Conservation (phyloP, 92 coral and sea anemone species). For the Scolanthus callimorphus region DNA sequence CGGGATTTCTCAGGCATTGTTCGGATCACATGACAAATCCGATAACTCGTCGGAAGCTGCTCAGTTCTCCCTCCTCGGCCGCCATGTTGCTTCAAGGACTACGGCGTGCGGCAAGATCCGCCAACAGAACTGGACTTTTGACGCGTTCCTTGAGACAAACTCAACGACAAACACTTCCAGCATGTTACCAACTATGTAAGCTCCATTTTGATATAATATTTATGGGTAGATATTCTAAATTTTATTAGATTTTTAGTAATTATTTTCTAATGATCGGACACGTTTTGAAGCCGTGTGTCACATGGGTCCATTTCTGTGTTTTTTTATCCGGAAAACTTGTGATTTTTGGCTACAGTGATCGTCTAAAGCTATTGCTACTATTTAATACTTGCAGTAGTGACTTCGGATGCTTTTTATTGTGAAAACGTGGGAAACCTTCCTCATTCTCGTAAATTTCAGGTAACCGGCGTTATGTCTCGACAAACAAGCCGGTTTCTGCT, state of each 20-base stretch:
- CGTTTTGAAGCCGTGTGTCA: constrained; percentile 76
- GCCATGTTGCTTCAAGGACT: constrained; percentile 97
- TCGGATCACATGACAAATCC: constrained; percentile 21
- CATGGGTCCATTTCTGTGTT: neutral
- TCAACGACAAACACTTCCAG: constrained; percentile 74
- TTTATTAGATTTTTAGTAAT: no score
- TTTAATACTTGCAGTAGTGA: no score
- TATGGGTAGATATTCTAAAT: no score
- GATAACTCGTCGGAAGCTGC: constrained; percentile 34
- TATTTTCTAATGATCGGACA: no score
- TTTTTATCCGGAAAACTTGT: neutral
- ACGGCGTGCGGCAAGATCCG: constrained; percentile 94
- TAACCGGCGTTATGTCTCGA: constrained; percentile 88
- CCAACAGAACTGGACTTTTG: constrained; percentile 67
- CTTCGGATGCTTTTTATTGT: no score
- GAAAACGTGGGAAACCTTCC: no score
- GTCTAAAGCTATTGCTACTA: no score
- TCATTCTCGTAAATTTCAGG: no score
- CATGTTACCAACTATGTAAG: constrained; percentile 91
- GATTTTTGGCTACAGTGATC: neutral
- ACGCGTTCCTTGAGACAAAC: constrained; percentile 74
- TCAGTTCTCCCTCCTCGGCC: constrained; percentile 67
- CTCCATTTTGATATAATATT: constrained; percentile 14
- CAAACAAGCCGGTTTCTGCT: constrained; percentile 91
- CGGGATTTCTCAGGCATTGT: constrained; percentile 57